Base-by-base conservation (phyloP, 2,888 invertebrate species). In the Watsonalla binaria region DNA sequence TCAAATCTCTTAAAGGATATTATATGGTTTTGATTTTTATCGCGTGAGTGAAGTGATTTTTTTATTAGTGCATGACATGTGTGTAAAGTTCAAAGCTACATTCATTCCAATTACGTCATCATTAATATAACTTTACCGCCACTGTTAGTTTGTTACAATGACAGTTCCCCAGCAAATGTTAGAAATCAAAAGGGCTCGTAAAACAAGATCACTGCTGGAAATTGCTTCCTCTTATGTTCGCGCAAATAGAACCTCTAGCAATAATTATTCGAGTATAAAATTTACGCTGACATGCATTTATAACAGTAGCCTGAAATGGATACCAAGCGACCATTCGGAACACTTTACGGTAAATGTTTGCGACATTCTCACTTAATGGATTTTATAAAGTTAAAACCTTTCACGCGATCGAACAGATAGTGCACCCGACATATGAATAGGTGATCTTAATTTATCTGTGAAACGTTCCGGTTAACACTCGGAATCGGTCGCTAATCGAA, bases 371-470 rank as follows among this genome's bases (percentile, higher is more conserved):
- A 73, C 72, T 81, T 85, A 86, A 87, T 86, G 84, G 84, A 82
- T 75, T 80, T 77, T 80, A 80, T 78, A 80, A 72, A 78, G 74
- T 75, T 75, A 76, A 77, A 82, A 73, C 78, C 78, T 83, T 82
- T 84, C 80, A 80, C 79, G 76, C 80, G 84, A 82, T 82, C 72
- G 56, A 45, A 67, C 69, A 82, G 85, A 85, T 86, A 86, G 84
- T 81, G 76, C 74, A 67, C 71, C 74, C 74, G 86, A 86, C 87
- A 68, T 78, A 81, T 90, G 86, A 89, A 90, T 89, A 81, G 89
- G 82, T 86, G 86, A 84, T 88, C 85, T 87, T 88, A 87, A 89
- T 86, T 87, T 86, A 87, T 82, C 80, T 78, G 77, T 78, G 82
- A 82, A 76, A 79, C 81, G 81, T 83, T 82, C 82, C 84, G 83